phyloP scores from a whole-genome alignment of 2,888 invertebrate species.

The Brachyopa scutellaris region DNA sequence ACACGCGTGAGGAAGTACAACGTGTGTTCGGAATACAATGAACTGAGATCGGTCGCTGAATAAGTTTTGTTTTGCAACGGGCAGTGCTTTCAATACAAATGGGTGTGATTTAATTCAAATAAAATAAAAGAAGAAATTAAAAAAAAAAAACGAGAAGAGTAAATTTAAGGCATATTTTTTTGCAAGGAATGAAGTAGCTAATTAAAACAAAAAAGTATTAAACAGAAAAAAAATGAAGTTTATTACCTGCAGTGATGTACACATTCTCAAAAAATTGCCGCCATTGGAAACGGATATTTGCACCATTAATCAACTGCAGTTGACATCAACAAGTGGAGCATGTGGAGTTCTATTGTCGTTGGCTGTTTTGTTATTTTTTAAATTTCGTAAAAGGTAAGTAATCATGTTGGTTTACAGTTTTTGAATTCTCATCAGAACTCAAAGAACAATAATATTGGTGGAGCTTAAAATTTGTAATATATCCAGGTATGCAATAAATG shows the following conservation, averaged over 20 bases:
- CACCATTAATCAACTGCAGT: conserved; percentile 41
- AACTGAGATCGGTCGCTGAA: not conserved
- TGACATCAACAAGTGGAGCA: conserved; percentile 48
- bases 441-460: too few relatives aligned
- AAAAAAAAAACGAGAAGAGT: too few relatives aligned
- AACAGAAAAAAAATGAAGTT: conserved; percentile 37
- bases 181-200: not conserved
- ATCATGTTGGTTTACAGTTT: too few relatives aligned
- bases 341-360: conserved; percentile 41
- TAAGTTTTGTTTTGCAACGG: not conserved
- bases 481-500: too few relatives aligned
- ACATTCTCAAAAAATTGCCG: conserved; percentile 18
- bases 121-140: not conserved
- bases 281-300: conserved; percentile 53
- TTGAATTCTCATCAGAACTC: too few relatives aligned
- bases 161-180: too few relatives aligned
- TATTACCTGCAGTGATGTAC: conserved; percentile 43
- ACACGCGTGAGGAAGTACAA: conserved; percentile 5
- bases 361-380: conserved; percentile 1
- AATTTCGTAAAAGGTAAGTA: conserved; percentile 47
- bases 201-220: not conserved
- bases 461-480: too few relatives aligned
- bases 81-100: not conserved
- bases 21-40: not conserved
- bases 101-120: conserved; percentile 10